Base-by-base conservation (phyloP, 1,140 invertebrate species). In the Odontomachus brunneus region DNA sequence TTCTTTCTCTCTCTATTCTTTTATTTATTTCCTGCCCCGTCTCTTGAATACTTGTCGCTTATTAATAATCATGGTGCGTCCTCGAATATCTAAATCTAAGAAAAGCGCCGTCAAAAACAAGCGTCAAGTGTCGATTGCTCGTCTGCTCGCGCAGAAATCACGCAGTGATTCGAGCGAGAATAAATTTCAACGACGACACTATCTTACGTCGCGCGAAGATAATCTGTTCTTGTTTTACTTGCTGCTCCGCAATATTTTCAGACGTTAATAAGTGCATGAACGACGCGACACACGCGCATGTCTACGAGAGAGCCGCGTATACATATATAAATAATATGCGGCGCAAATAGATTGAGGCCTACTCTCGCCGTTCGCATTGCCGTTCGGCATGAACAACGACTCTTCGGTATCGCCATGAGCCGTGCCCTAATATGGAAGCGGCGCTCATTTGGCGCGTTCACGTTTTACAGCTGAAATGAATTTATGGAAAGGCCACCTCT, bases 391-490 rank as follows among this genome's bases (percentile, higher is more conserved):
- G 74, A 66, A 76, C 74, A 76, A 76, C 74, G 74, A 76, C 62
- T 76, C 33, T 74, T 69, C 81, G 65, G 29, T 53, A 76, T 78
- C 48, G 48, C 26, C 85, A 66, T 51, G 83, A 22, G 59, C 38
- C 78, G 84, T 26, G 66, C 12, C 89, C 91, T 89, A 92, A 92
- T 92, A 92, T 92, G 91, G 91, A 76, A 82, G 74, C 83, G 87
- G 84, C 87, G 86, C 88, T 92, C 87, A 90, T 91, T 91, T 90
- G 90, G 86, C 83, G 86, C 88, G 89, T 89, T 91, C 84, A 80
- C 89, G 87, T 92, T 92, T 92, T 91, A 92, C 89, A 91, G 86
- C 90, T 92, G 88, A 92, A 92, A 92, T 91, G 90, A 90, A 93
- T 92, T 92, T 92, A 92, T 92, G 90, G 87, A 90, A 92, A 91